Conservation (phyloP, 1,140 invertebrate genomes). For the Diorhabda elongata region DNA sequence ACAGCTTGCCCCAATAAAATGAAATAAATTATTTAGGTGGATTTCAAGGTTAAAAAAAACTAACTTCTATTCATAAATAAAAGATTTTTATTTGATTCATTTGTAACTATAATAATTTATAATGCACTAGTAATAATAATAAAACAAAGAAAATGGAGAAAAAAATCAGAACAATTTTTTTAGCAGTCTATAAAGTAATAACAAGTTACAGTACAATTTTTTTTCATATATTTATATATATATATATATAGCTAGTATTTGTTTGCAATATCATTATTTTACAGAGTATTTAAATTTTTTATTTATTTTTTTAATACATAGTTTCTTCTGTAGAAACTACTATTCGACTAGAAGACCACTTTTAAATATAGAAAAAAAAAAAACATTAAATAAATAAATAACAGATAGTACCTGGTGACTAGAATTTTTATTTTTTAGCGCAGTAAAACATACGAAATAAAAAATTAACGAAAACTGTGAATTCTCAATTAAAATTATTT, state of each 20-base stretch:
- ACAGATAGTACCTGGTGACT: conserved; percentile 35
- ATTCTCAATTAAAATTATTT: no score
- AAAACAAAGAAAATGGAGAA: conserved; percentile 33
- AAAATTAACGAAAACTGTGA: background rate
- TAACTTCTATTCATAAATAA: conserved; percentile 6
- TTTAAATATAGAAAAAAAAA: conserved; percentile 37
- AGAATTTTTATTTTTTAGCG: conserved; percentile 28
- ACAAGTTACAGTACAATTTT: conserved; percentile 30
- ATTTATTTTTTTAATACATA: conserved; percentile 23
- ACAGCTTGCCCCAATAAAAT: background rate
- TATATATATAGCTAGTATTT: conserved; percentile 23
- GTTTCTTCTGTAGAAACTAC: conserved; percentile 21
- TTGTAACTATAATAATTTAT: conserved; percentile 42
- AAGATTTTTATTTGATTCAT: conserved; percentile 28
- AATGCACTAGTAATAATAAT: conserved; percentile 37
- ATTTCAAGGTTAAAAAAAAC: background rate
- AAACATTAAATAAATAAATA: conserved; percentile 36
- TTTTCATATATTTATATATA: background rate
- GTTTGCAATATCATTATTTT: conserved; percentile 29
- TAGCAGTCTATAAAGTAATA: conserved; percentile 36
- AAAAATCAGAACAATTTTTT: conserved; percentile 35
- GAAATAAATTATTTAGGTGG: background rate
- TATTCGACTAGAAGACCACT: conserved; percentile 34
- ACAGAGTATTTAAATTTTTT: conserved; percentile 24
- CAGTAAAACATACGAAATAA: conserved; percentile 11